A percentile compares a stretch with the other conserved stretches of the same genome.
phyloP scores from a whole-genome alignment of 2,113 vertebrate species.

The Sebastes schlegelii region DNA sequence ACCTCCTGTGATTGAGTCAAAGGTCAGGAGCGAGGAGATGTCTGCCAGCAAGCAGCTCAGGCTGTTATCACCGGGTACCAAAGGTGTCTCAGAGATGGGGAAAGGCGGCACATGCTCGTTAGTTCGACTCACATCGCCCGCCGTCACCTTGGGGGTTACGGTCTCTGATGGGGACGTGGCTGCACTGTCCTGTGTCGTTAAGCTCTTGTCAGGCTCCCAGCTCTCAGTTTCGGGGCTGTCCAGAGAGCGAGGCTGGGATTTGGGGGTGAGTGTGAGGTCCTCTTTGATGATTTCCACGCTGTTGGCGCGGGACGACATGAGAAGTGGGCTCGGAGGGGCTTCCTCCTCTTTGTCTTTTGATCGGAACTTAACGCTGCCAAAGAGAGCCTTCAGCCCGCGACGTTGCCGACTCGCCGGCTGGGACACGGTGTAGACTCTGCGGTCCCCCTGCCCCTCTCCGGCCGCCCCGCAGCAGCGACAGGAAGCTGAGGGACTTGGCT shows the following conservation, averaged over 20 bases:
- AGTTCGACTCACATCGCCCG: slow-evolving; percentile 62
- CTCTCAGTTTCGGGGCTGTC: slow-evolving; percentile 67
- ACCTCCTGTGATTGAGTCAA: slow-evolving; percentile 95
- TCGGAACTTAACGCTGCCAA: slow-evolving; percentile 89
- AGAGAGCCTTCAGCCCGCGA: slow-evolving; percentile 89
- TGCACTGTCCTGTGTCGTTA: slow-evolving; percentile 55
- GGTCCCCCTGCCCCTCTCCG: slow-evolving; percentile 80
- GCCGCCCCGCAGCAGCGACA: slow-evolving; percentile 88
- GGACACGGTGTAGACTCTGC: slow-evolving; percentile 83
- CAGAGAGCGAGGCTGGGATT: slow-evolving; percentile 64
- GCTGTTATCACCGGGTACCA: slow-evolving; percentile 88
- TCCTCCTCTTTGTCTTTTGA: slow-evolving; percentile 87
- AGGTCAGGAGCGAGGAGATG: slow-evolving; percentile 98
- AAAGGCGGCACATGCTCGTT: slow-evolving; percentile 49
- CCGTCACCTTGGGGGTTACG: slow-evolving; percentile 78
- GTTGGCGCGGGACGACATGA: slow-evolving; percentile 86
- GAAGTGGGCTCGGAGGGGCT: slow-evolving; percentile 85
- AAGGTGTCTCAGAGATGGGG: slow-evolving; percentile 82
- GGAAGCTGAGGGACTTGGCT: slow-evolving; percentile 91
- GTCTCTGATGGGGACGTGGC: slow-evolving; percentile 61
- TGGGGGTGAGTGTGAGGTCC: slow-evolving; percentile 80
- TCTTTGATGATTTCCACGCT: slow-evolving; percentile 94
- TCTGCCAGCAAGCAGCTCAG: slow-evolving; percentile 96
- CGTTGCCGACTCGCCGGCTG: slow-evolving; percentile 87
- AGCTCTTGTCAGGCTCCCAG: slow-evolving; percentile 58